Evolutionary conservation across 2,888 invertebrate species (phyloP), one percentile per base, ranked within the genome.

Genomic region (Drosophila tanythrix): DNA sequence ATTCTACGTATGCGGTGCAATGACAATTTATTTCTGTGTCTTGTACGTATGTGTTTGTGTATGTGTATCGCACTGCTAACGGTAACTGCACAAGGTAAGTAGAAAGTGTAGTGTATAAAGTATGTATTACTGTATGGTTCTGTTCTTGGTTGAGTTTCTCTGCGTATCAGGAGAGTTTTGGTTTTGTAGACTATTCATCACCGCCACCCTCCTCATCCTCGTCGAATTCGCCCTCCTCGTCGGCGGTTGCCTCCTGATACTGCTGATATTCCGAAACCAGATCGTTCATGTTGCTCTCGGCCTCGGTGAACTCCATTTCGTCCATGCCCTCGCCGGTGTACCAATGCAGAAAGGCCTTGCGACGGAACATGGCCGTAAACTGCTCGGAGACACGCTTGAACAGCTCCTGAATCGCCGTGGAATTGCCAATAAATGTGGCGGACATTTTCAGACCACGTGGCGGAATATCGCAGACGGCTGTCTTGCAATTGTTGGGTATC

Each of bases 261-360:
- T 98, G 98, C 93, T 98, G 98, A 94, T 98, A 98, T 93, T 98
- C 98, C 1, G 97, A 97, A n/a, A 97, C 97, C 93, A 97, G 93
- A 92, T 97, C 97, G 94, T 97, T 98, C 98, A 99, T 98, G 95
- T 99, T 99, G 92, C 97, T 97, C 94, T 97, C 96, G 1, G 96
- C 98, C 93, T 98, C 98, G 7, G 98, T 98, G 95, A 98, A 98
- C 94, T 98, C 98, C 98, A 98, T 97, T 94, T 98, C 98, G 93
- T 98, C 98, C 98, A 98, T 98, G 88, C 98, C 98, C 94, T 98
- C 98, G 80, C 97, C 98, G 35, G 97, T 98, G 95, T 98, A 98
- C 98, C 98, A 98, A 95, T 98, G 98, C 94, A 98, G 95, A 96
- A 98, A 98, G 94, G 98, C 98, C 94, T 98, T 98, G 92, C 98